A percentile compares a stretch with the other conserved stretches of the same genome.
Evolutionary conservation across 2,113 vertebrate species (phyloP).

Genomic region (Mohoua ochrocephala): DNA sequence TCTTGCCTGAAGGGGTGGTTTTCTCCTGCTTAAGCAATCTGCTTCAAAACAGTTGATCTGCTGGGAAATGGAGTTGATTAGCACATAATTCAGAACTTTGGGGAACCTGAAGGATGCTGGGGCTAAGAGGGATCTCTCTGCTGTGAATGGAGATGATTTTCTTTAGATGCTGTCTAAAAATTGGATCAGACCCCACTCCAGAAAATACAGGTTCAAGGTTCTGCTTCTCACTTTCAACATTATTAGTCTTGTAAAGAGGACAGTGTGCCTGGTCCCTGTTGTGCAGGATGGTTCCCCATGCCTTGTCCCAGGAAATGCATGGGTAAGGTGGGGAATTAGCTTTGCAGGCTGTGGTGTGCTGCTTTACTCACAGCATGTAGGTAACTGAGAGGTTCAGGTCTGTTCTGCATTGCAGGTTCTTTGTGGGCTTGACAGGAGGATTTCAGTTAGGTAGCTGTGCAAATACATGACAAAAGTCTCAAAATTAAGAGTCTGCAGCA

Average conservation of each 20-base stretch:
- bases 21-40: background rate
- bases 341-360: background rate
- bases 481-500: background rate
- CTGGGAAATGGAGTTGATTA: background rate
- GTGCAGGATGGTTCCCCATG: background rate
- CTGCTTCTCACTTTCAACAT: background rate
- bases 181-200: background rate
- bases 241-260: background rate
- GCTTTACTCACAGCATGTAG: fast-evolving
- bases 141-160: background rate
- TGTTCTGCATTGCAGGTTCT: background rate
- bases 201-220: background rate
- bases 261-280: background rate
- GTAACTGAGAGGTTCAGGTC: background rate
- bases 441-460: background rate
- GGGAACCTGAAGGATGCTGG: background rate
- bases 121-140: background rate
- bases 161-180: background rate
- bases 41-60: background rate
- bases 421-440: background rate
- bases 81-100: background rate
- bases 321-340: background rate
- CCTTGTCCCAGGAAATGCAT: background rate
- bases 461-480: background rate
- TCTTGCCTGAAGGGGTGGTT: background rate